phyloP scores from a whole-genome alignment of 1,140 invertebrate genomes.

The Ruditapes philippinarum region DNA sequence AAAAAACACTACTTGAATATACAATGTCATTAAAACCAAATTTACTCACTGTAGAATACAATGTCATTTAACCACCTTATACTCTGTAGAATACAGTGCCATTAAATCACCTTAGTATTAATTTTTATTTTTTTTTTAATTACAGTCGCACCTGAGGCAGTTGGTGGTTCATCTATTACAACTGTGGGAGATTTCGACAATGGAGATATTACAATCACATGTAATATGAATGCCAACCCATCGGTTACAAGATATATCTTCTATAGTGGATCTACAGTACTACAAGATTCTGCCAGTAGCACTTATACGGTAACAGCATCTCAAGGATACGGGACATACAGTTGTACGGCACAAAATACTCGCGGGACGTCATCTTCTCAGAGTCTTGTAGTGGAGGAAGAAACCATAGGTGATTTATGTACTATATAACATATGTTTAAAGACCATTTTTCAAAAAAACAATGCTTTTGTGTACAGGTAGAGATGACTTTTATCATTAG shows the following conservation, averaged over 20 bases:
- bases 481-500: no score
- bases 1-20: no score
- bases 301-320: constrained; percentile 7
- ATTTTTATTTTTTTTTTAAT: no score
- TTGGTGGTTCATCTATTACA: background rate
- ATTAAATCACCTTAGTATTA: no score
- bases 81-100: no score
- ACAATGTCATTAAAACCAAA: no score
- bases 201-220: constrained; percentile 40
- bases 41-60: no score
- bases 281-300: background rate
- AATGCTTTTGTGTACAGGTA: no score
- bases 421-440: no score
- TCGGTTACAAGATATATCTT: background rate
- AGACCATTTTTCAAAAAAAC: no score
- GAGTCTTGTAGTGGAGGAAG: constrained; percentile 3
- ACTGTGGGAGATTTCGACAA: background rate
- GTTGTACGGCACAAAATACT: constrained; percentile 5
- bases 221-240: constrained; percentile 45
- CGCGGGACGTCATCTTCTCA: background rate
- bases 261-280: background rate
- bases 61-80: no score
- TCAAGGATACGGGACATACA: constrained; percentile 36
- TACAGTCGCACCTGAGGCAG: constrained; percentile 42
- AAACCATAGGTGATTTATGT: background rate